Percentiles rank a stretch among this genome's conserved stretches.
Conservation (phyloP, 2,888 invertebrate species). For the Apodemia duryi region DNA sequence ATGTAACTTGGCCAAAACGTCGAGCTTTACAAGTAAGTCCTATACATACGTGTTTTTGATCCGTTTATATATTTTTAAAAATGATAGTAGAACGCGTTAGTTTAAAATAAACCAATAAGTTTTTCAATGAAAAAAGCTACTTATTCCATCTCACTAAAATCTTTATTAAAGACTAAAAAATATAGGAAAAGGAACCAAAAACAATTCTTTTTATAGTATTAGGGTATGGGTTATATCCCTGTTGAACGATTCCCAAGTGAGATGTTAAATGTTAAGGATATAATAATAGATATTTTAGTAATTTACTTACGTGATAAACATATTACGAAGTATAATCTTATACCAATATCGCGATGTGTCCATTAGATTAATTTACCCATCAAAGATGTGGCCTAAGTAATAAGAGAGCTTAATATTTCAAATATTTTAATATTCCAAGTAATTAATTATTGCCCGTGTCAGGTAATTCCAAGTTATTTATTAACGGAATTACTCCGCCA, state of each 20-base stretch:
- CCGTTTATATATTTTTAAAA: too few species aligned
- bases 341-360: slow-evolving; percentile 24
- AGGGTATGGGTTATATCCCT: slow-evolving; percentile 24
- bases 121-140: not conserved
- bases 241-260: slow-evolving; percentile 52
- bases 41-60: too few species aligned
- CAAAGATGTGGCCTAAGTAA: not conserved
- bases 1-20: too few species aligned
- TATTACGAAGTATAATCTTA: slow-evolving; percentile 26
- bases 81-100: too few species aligned
- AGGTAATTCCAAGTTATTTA: slow-evolving; percentile 38
- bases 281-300: slow-evolving; percentile 45
- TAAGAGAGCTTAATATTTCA: not conserved
- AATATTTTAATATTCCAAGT: slow-evolving; percentile 11
- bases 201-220: slow-evolving; percentile 20
- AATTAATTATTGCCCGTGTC: slow-evolving; percentile 38
- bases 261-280: slow-evolving; percentile 47
- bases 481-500: slow-evolving; percentile 35
- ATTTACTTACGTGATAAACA: slow-evolving; percentile 40
- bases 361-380: slow-evolving; percentile 24
- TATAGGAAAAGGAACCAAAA: slow-evolving; percentile 23
- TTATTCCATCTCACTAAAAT: not conserved
- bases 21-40: too few species aligned
- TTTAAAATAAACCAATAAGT: not conserved
- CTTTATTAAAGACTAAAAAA: not conserved